phyloP scores from a whole-genome alignment of 1,140 invertebrate genomes.

The Neodiprion virginianus region DNA sequence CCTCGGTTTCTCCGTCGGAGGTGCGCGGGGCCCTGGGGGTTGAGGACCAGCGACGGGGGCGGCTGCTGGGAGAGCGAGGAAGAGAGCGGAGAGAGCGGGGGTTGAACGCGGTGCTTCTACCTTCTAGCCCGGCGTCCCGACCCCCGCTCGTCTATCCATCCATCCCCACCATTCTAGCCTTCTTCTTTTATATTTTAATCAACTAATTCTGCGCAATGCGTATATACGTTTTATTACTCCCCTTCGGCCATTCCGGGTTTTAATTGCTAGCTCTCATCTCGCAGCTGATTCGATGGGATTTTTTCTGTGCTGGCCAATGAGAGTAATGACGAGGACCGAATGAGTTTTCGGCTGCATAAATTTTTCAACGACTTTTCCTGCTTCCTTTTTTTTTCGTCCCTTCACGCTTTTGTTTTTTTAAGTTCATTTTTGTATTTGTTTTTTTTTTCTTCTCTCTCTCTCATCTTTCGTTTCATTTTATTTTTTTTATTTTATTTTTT shows the following conservation, averaged over 20 bases:
- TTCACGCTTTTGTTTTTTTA: too few relatives aligned
- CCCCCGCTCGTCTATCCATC: slow-evolving; percentile 34
- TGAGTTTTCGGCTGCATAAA: slow-evolving; percentile 21
- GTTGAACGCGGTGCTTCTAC: not conserved
- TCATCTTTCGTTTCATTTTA: not conserved
- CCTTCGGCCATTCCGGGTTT: slow-evolving; percentile 59
- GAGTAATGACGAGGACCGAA: slow-evolving; percentile 50
- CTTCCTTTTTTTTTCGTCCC: too few relatives aligned
- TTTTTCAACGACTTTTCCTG: not conserved
- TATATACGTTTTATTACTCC: slow-evolving; percentile 56
- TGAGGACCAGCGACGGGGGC: slow-evolving; percentile 10
- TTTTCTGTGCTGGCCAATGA: slow-evolving; percentile 57
- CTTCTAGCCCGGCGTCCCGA: slow-evolving; percentile 18
- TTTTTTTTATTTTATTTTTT: too few relatives aligned
- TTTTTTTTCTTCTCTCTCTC: not conserved
- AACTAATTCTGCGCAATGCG: slow-evolving; percentile 62
- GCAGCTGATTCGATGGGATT: slow-evolving; percentile 60
- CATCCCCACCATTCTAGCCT: slow-evolving; percentile 42
- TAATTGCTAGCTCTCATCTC: slow-evolving; percentile 58
- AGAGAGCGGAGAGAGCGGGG: slow-evolving; percentile 11
- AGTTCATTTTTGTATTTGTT: too few relatives aligned
- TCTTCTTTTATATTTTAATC: slow-evolving; percentile 63
- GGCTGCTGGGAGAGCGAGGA: slow-evolving; percentile 13
- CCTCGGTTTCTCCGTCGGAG: slow-evolving; percentile 26
- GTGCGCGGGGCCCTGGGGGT: slow-evolving; percentile 19